Evolutionary conservation across 2,797 vertebrate genomes (phyloP), one percentile per base, ranked within the genome.

Genomic region (Sebastes trivittatus): DNA sequence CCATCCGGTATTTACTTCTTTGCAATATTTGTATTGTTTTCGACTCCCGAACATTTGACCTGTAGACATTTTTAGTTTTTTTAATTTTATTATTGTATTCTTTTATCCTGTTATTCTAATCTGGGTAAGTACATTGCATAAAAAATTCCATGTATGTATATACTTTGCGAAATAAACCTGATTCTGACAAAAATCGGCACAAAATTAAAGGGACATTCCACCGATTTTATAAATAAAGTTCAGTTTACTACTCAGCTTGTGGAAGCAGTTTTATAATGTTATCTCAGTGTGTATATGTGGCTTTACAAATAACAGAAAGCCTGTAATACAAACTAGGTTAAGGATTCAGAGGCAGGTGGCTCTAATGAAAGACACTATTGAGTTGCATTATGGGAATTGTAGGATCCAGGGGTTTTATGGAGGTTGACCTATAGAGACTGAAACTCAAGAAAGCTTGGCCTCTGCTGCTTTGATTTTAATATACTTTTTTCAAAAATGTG

Each of bases 321-420:
- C 18, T 54, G 18, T 29, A 14, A 18, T 49, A 8, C 46, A 49
- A 49, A 49, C 42, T 18, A 49, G 18, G 1, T 1, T 49, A 18
- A 2, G 46, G 46, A 49, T 20, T 49, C 4, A 11, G 14, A 63
- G 16, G 22, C 34, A 58, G 9, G 7, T 30, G 20, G 16, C 20
- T n/a, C 7, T 27, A 20, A 58, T 38, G 4, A 55, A 46, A 65
- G 6, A 59, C 8, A 30, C 4, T 18, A 11, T 25, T 64, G 20
- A 66, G 5, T 11, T 69, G 52, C 42, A 75, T 67, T 34, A 32
- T 75, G 70, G 25, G 56, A 54, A 77, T 61, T 77, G 30, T 30
- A 60, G 16, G 55, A 49, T 22, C 6, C 1, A 18, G 1, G 4
- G 0, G 54, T 18, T 32, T 36, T n/a, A 49, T 65, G 5, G 8